Base-by-base conservation (phyloP, 1,140 invertebrate genomes). In the Microplitis demolitor region DNA sequence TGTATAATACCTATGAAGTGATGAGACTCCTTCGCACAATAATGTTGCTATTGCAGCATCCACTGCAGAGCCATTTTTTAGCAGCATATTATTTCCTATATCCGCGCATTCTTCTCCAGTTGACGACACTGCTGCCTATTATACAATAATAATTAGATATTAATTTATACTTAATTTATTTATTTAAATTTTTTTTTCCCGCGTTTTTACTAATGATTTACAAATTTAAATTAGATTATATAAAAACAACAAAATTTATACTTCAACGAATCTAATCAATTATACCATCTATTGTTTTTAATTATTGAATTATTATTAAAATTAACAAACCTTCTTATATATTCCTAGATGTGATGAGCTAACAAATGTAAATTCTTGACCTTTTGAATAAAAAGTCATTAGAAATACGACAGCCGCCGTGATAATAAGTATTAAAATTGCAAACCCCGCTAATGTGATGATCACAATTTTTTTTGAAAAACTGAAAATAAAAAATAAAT, bases 1-100 rank as follows among this genome's bases (percentile, higher is more conserved):
- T 3, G 9, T 31, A 31, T 31, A 35, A 31, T 72, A 87, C 86
- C 85, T 93, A 78, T 96, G 93, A 4, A 92, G 87, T 78, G 95
- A 93, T 3, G 95, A 89, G 1, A 96, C 90, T 0, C 95, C 94
- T 80, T 95, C 91, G 82, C 96, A 97, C n/a, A 97, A 89, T 56
- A 95, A 82, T 0, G 92, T 85, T 0, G 93, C 92, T 54, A 97
- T 93, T 0, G 93, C 92, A 3, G 94, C 93, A 87, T 97, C 96
- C 0, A 95, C 93, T 3, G 93, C 95, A 61, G 91, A 92, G 2
- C 96, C 95, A 71, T 91, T 91, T 69, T 87, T 87, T 51, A 88
- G 76, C 3, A 96, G 79, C 13, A 94, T 90, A 51, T 89, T 78
- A 35, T 68, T 69, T 2, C 85, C 85, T 51, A 87, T 86, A 68